phyloP scores from a whole-genome alignment of 2,888 invertebrate species.

The Melanostoma mellinum region DNA sequence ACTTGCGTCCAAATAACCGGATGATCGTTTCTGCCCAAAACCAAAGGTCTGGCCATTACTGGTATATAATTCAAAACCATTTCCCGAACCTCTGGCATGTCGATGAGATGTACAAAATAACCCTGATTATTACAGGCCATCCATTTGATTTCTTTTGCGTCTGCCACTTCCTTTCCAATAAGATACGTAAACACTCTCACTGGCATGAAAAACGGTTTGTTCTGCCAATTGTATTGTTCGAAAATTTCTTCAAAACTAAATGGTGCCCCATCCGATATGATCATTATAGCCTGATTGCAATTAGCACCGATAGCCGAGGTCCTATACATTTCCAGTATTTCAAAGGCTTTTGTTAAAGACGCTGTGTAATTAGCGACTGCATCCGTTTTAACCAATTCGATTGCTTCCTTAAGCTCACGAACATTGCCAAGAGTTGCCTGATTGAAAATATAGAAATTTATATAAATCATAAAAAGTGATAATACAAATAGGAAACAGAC shows the following conservation, averaged over 20 bases:
- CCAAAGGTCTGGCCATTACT: slow-evolving; percentile 97
- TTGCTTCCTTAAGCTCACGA: slow-evolving; percentile 90
- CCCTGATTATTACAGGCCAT: slow-evolving; percentile 99
- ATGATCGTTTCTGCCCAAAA: slow-evolving; percentile 91
- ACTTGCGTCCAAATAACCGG: slow-evolving; percentile 99
- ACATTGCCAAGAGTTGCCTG: slow-evolving; percentile 94
- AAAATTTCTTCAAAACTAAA: slow-evolving; percentile 97
- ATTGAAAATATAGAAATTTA: slow-evolving; percentile 6
- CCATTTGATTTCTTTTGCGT: slow-evolving; percentile 96
- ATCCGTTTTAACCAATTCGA: slow-evolving; percentile 90
- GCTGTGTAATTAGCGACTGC: slow-evolving; percentile 97
- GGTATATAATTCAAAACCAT: slow-evolving; percentile 98
- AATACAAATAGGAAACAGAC: slow-evolving; percentile 83
- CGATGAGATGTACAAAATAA: slow-evolving; percentile 97
- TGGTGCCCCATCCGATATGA: slow-evolving; percentile 99
- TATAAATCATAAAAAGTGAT: slow-evolving; percentile 23
- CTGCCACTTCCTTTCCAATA: slow-evolving; percentile 96
- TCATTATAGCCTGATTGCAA: slow-evolving; percentile 98
- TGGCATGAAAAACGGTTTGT: slow-evolving; percentile 87
- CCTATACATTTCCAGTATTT: slow-evolving; percentile 88
- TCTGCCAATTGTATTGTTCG: slow-evolving; percentile 92
- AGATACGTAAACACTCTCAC: slow-evolving; percentile 98
- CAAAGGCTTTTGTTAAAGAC: slow-evolving; percentile 94
- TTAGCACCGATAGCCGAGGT: slow-evolving; percentile 86
- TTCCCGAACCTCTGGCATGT: slow-evolving; percentile 98